Evolutionary conservation across 2,113 vertebrate genomes (phyloP).

Genomic region (Pelmatolapia mariae): DNA sequence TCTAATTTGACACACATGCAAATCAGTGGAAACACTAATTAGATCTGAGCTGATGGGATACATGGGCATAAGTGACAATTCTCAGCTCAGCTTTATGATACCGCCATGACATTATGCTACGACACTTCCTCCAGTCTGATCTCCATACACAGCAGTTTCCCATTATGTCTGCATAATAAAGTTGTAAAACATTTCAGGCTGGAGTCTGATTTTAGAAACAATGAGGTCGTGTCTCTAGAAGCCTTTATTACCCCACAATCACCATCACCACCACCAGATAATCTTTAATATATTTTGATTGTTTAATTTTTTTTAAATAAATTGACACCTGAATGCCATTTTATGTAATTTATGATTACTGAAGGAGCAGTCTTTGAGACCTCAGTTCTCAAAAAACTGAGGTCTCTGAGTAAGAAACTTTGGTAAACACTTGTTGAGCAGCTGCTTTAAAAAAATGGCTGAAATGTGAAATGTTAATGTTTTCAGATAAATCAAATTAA

Average conservation of each 20-base stretch:
- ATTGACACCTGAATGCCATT: neutral
- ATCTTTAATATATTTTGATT: neutral
- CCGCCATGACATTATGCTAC: neutral
- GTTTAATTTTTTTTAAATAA: neutral
- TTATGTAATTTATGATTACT: neutral
- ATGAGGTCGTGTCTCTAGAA: neutral
- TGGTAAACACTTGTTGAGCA: neutral
- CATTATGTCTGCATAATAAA: neutral
- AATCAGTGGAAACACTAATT: slow-evolving; percentile 48
- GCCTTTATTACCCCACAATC: neutral
- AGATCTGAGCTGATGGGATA: slow-evolving; percentile 26
- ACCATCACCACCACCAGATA: neutral
- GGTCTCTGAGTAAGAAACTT: neutral
- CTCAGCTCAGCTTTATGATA: neutral
- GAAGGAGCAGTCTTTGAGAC: neutral
- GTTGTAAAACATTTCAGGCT: neutral
- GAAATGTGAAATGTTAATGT: neutral
- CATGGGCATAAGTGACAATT: slow-evolving; percentile 25
- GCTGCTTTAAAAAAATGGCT: neutral
- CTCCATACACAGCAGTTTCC: neutral
- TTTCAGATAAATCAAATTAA: neutral
- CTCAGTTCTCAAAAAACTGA: neutral
- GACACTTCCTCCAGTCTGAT: neutral
- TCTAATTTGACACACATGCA: slow-evolving; percentile 40
- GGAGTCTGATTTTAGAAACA: neutral